Conservation (phyloP, 2,797 vertebrate species). For the Chaetophractus vellerosus region DNA sequence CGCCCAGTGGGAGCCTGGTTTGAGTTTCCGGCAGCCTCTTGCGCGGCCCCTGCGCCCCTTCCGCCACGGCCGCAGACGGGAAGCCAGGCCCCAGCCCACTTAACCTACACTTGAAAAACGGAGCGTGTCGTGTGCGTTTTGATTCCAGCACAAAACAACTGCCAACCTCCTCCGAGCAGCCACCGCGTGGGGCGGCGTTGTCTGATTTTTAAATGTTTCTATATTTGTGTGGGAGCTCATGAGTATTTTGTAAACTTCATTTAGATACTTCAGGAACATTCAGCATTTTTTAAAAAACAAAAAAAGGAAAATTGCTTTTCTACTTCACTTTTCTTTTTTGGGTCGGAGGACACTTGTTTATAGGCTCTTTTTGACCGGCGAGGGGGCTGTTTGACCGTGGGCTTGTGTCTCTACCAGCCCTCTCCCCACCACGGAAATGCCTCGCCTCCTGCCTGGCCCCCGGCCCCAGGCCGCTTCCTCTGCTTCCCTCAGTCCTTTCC, state of each 20-base stretch:
- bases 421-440: not conserved
- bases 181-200: accelerated
- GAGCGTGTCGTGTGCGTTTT: not conserved
- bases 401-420: not conserved
- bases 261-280: slow-evolving; percentile 77
- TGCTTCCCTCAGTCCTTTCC: not conserved
- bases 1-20: not conserved
- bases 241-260: slow-evolving; percentile 81
- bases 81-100: not conserved
- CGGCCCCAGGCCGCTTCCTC: not conserved
- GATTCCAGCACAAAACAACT: slow-evolving; percentile 53
- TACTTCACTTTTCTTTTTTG: slow-evolving; percentile 71
- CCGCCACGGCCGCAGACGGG: slow-evolving; percentile 82
- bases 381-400: not conserved
- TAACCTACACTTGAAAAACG: slow-evolving; percentile 29
- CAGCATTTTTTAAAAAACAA: slow-evolving; percentile 73
- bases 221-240: slow-evolving; percentile 10
- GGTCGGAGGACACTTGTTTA: slow-evolving; percentile 66
- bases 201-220: slow-evolving; percentile 80
- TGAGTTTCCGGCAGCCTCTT: slow-evolving; percentile 69
- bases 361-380: slow-evolving; percentile 30
- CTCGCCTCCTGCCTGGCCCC: not conserved
- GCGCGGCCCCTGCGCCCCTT: slow-evolving; percentile 54
- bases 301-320: slow-evolving; percentile 75
- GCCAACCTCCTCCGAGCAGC: slow-evolving; percentile 71